Conservation (phyloP, 2,888 invertebrate species). For the Apodemia hepburni region DNA sequence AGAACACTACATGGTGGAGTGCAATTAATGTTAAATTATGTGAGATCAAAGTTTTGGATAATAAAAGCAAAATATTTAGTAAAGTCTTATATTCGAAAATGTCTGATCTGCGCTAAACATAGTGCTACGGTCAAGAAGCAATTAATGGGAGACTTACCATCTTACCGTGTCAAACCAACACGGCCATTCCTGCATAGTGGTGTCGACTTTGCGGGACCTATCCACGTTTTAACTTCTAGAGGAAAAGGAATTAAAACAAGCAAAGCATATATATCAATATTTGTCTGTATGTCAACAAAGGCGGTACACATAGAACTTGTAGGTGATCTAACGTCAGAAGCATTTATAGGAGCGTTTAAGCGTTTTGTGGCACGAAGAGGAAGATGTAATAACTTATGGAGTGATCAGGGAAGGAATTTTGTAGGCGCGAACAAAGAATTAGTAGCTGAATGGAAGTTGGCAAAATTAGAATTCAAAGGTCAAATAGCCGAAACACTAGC, state of each 20-base stretch:
- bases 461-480: constrained; percentile 21
- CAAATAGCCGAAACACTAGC: constrained; percentile 12
- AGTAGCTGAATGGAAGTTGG: constrained; percentile 22
- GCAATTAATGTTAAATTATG: constrained; percentile 28
- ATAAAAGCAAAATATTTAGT: constrained; percentile 24
- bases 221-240: constrained; percentile 29
- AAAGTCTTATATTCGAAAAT: constrained; percentile 17
- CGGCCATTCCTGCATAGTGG: constrained; percentile 33
- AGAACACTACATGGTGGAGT: constrained; percentile 33
- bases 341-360: constrained; percentile 34
- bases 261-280: constrained; percentile 36
- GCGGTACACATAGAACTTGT: constrained; percentile 36
- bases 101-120: constrained; percentile 3
- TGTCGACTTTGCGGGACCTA: constrained; percentile 37
- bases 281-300: constrained; percentile 35
- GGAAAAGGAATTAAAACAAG: constrained; percentile 32
- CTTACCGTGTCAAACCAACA: constrained; percentile 30
- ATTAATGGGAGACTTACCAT: background rate
- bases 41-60: constrained; percentile 32
- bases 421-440: constrained; percentile 31
- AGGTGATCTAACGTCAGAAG: constrained; percentile 31
- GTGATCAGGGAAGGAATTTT: constrained; percentile 32
- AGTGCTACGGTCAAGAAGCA: background rate
- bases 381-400: constrained; percentile 24
- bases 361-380: constrained; percentile 34